phyloP scores from a whole-genome alignment of 1,140 invertebrate genomes.

The Drosophila kepulauana region DNA sequence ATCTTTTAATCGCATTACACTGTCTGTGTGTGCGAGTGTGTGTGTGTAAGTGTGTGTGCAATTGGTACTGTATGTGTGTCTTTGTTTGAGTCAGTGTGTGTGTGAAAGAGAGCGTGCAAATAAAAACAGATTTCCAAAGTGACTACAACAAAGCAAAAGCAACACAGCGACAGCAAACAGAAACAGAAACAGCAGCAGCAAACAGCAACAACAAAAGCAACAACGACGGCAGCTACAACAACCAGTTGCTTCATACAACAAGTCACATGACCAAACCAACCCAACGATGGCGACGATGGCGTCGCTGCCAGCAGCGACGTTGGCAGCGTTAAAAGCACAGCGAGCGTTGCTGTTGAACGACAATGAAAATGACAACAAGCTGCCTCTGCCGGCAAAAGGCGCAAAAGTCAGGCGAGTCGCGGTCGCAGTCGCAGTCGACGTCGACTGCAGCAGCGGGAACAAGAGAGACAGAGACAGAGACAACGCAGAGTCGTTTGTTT shows the following conservation, averaged over 20 bases:
- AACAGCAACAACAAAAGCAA: conserved; percentile 41
- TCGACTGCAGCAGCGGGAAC: conserved; percentile 3
- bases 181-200: conserved; percentile 24
- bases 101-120: conserved; percentile 79
- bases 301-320: conserved; percentile 43
- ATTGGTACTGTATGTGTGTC: background rate
- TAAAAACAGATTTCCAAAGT: conserved; percentile 82
- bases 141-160: conserved; percentile 59
- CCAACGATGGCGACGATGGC: conserved; percentile 60
- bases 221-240: conserved; percentile 56
- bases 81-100: conserved; percentile 22
- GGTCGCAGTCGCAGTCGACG: conserved; percentile 1
- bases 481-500: conserved; percentile 22
- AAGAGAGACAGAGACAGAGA: background rate
- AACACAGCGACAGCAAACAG: conserved; percentile 34
- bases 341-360: conserved; percentile 24
- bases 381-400: conserved; percentile 23
- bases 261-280: conserved; percentile 80
- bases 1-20: conserved; percentile 75
- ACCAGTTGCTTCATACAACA: conserved; percentile 81
- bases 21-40: conserved; percentile 21
- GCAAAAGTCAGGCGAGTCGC: conserved; percentile 16
- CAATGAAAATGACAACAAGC: conserved; percentile 28
- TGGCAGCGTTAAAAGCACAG: conserved; percentile 26
- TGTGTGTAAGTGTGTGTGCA: conserved; percentile 18